phyloP scores from a whole-genome alignment of 2,888 invertebrate species.

The Notocelia uddmanniana region DNA sequence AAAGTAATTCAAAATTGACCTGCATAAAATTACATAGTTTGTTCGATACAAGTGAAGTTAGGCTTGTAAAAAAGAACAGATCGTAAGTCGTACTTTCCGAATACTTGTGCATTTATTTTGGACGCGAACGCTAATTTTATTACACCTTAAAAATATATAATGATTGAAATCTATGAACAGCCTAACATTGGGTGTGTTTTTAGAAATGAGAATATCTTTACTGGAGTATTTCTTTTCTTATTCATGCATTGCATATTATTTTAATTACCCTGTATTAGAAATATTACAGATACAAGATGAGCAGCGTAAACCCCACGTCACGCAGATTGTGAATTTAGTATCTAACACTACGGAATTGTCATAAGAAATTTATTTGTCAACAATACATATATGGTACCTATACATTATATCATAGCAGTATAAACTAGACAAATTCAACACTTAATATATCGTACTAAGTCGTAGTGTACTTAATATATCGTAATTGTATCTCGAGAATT shows the following conservation, averaged over 20 bases:
- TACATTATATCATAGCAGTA: slow-evolving; percentile 1
- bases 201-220: no score
- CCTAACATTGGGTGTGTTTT: not conserved
- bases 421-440: not conserved
- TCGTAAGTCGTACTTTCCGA: not conserved
- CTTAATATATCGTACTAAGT: no score
- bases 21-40: not conserved
- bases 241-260: not conserved
- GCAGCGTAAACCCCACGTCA: not conserved
- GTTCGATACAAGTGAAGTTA: not conserved
- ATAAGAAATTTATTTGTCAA: not conserved
- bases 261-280: not conserved
- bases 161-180: not conserved
- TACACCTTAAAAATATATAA: no score
- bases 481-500: not conserved
- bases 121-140: no score
- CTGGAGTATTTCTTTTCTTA: not conserved
- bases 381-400: not conserved
- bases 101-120: not conserved
- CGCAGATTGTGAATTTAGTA: not conserved
- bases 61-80: not conserved
- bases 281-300: not conserved
- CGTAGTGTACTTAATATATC: not conserved
- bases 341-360: not conserved
- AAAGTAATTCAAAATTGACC: not conserved